Percentiles rank a stretch among this genome's conserved stretches.
Evolutionary conservation across 2,113 vertebrate species (phyloP).

Genomic region (Dolichotis patagonum): DNA sequence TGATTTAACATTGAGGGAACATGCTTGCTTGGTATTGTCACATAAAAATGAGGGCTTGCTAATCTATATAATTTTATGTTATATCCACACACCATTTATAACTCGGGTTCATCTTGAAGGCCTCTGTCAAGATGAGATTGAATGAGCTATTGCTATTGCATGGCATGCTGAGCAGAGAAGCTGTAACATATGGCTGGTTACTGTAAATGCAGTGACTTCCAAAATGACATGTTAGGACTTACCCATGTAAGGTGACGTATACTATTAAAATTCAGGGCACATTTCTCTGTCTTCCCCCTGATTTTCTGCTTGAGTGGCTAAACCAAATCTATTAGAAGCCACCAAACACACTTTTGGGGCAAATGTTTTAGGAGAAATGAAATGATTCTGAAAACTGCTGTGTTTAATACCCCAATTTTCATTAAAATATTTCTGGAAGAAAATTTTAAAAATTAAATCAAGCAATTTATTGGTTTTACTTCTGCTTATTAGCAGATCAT

Average conservation of each 20-base stretch:
- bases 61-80: not conserved
- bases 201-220: conserved; percentile 64
- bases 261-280: conserved; percentile 80
- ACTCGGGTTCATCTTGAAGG: conserved; percentile 55
- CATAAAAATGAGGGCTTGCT: conserved; percentile 30
- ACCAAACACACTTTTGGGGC: conserved; percentile 64
- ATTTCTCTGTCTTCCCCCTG: not conserved
- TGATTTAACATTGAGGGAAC: not conserved
- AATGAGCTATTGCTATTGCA: conserved; percentile 47
- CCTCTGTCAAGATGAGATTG: not conserved
- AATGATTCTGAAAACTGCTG: conserved; percentile 71
- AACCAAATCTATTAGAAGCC: conserved; percentile 77
- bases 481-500: conserved; percentile 72
- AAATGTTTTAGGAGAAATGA: conserved; percentile 74
- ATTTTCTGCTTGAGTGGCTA: conserved; percentile 75
- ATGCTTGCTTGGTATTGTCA: conserved; percentile 37
- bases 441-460: conserved; percentile 68
- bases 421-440: too few species aligned
- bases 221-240: conserved; percentile 64
- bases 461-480: conserved; percentile 74
- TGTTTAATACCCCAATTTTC: conserved; percentile 54
- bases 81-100: not conserved
- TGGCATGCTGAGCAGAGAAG: conserved; percentile 49
- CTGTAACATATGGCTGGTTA: not conserved
- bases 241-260: not conserved